These are phyloP conservation scores for Pionites leucogaster DNA, from an alignment of 2,113 vertebrate genomes.

Conservation along the genomic window DNA sequence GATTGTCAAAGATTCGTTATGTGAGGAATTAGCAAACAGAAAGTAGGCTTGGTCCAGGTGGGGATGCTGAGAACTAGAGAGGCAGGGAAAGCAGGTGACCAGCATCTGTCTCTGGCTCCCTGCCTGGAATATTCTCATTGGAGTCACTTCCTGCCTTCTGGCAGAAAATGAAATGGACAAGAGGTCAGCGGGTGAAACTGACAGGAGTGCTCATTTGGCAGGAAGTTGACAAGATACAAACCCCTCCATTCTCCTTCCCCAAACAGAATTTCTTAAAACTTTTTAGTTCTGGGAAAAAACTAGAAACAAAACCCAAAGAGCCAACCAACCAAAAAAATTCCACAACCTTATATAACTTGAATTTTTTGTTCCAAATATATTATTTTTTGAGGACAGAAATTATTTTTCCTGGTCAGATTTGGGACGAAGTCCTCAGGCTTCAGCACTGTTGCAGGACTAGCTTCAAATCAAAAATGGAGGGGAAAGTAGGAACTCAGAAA, in stretches of 20 bases:
- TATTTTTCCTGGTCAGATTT: not conserved
- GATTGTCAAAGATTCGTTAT: not conserved
- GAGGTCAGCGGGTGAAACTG: slow-evolving; percentile 2
- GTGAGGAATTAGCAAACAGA: not conserved
- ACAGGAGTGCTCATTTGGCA: not conserved
- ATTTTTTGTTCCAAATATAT: not conserved
- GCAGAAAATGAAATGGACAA: slow-evolving; percentile 8
- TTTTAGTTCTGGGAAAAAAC: not conserved
- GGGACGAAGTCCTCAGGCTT: not conserved
- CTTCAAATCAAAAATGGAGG: not conserved
- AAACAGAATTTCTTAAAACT: not conserved
- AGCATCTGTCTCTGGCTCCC: not conserved
- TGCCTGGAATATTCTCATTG: slow-evolving; percentile 10
- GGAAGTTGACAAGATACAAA: not conserved
- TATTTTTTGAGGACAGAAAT: not conserved
- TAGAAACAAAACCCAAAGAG: not conserved
- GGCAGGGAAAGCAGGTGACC: slow-evolving; percentile 5
- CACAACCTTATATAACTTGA: not conserved
- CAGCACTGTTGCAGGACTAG: not conserved
- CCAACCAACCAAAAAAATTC: not conserved
- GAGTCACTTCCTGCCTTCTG: not conserved
- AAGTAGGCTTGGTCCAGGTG: not conserved
- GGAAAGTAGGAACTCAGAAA: not conserved
- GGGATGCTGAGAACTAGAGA: not conserved
- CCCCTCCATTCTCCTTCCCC: not conserved